Evolutionary conservation across 2,113 vertebrate genomes (phyloP).

Genomic region (Eupsittula cactorum): DNA sequence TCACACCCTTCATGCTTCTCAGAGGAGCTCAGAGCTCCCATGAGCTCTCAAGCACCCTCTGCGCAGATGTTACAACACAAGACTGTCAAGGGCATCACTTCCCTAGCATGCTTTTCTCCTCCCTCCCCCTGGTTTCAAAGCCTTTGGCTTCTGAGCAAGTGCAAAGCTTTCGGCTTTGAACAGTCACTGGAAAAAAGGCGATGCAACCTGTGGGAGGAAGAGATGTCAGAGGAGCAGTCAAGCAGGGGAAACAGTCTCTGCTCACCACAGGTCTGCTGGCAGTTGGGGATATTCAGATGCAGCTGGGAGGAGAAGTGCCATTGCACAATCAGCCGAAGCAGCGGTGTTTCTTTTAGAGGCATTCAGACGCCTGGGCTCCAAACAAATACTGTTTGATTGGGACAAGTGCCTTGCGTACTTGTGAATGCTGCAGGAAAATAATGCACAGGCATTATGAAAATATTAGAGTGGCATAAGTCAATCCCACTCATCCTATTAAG

Average conservation of each 20-base stretch:
- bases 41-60: neutral
- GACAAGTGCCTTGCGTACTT: constrained; percentile 6
- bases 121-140: neutral
- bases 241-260: neutral
- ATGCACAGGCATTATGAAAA: neutral
- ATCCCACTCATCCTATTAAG: neutral
- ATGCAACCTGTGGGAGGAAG: neutral
- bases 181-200: neutral
- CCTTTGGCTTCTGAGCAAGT: neutral
- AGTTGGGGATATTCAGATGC: neutral
- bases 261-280: constrained; percentile 16
- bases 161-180: neutral
- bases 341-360: constrained; percentile 13
- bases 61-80: neutral
- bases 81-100: neutral
- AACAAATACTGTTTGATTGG: constrained; percentile 41
- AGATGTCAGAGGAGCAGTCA: neutral
- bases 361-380: constrained; percentile 9
- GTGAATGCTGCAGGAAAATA: constrained; percentile 37
- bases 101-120: neutral
- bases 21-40: neutral
- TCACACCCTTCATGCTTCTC: neutral
- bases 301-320: constrained; percentile 39
- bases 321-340: constrained; percentile 52
- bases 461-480: neutral